Percentiles rank a stretch among this genome's conserved stretches.
Conservation (phyloP, 23 tunicate genomes). For the Clavelina lepadiformis region DNA sequence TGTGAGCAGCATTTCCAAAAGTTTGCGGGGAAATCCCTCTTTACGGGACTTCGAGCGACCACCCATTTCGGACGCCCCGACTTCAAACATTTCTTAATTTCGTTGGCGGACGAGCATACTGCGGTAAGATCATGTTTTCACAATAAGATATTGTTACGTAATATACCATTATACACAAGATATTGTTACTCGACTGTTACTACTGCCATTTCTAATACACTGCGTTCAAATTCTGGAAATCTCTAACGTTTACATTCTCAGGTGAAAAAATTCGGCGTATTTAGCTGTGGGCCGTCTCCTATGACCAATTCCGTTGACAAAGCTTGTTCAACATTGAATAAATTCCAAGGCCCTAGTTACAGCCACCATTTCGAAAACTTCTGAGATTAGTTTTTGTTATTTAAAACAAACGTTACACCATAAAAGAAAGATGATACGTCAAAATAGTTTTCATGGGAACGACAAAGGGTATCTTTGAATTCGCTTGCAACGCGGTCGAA, state of each 20-base stretch:
- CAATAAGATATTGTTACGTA: no score
- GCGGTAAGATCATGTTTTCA: no score
- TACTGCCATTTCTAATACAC: background rate
- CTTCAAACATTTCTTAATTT: slow-evolving; percentile 37
- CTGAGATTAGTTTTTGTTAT: no score
- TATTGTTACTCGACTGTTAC: background rate
- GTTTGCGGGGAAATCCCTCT: slow-evolving; percentile 73
- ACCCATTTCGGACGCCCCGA: slow-evolving; percentile 96
- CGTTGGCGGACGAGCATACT: slow-evolving; percentile 44
- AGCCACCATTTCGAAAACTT: slow-evolving; percentile 89
- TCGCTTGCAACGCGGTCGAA: no score
- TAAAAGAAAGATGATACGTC: no score
- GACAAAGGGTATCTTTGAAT: no score
- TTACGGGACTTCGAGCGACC: slow-evolving; percentile 87
- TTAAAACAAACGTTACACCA: no score
- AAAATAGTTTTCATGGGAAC: no score
- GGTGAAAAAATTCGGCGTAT: slow-evolving; percentile 82
- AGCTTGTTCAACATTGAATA: slow-evolving; percentile 56
- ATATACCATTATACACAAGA: background rate
- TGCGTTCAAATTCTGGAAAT: background rate
- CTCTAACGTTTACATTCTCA: slow-evolving; percentile 5
- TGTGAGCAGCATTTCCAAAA: slow-evolving; percentile 85
- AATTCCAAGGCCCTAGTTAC: slow-evolving; percentile 60
- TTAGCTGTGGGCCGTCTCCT: slow-evolving; percentile 96
- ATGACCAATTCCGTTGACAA: slow-evolving; percentile 78